A percentile compares a stretch with the other conserved stretches of the same genome.
These are phyloP conservation scores for Parauchenoglanis punctatus DNA, from an alignment of 2,797 vertebrate species.

Conservation along the genomic window DNA sequence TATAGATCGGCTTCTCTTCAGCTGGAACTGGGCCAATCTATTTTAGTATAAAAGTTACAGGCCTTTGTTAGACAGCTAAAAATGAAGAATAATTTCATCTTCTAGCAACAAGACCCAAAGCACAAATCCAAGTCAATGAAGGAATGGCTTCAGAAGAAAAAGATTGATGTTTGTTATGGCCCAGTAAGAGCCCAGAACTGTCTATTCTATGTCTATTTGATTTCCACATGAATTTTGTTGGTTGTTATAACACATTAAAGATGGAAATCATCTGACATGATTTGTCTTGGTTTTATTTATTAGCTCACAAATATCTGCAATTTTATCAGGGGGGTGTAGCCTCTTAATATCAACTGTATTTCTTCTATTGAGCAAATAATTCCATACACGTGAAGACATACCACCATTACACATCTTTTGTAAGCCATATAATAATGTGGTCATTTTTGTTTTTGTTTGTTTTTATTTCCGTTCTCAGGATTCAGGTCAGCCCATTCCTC, in stretches of 20 bases:
- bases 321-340: not conserved
- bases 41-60: not conserved
- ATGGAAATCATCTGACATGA: not conserved
- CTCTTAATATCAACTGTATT: not conserved
- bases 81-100: not conserved
- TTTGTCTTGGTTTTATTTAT: not conserved
- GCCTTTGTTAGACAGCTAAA: no score
- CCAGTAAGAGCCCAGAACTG: not conserved
- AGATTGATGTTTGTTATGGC: not conserved
- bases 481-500: conserved; percentile 89
- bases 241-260: not conserved
- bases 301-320: not conserved
- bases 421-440: conserved; percentile 31
- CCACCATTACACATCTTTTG: not conserved
- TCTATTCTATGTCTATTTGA: not conserved
- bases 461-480: conserved; percentile 64
- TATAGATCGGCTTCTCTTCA: not conserved
- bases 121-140: not conserved
- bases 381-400: not conserved
- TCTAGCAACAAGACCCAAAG: no score
- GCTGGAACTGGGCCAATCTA: not conserved
- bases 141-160: not conserved
- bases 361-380: conserved; percentile 7
- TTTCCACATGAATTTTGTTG: not conserved
- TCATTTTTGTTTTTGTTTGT: conserved; percentile 25